Percentiles rank a stretch among this genome's conserved stretches.
Evolutionary conservation across 2,888 invertebrate genomes (phyloP).

Genomic region (Pocota personata): DNA sequence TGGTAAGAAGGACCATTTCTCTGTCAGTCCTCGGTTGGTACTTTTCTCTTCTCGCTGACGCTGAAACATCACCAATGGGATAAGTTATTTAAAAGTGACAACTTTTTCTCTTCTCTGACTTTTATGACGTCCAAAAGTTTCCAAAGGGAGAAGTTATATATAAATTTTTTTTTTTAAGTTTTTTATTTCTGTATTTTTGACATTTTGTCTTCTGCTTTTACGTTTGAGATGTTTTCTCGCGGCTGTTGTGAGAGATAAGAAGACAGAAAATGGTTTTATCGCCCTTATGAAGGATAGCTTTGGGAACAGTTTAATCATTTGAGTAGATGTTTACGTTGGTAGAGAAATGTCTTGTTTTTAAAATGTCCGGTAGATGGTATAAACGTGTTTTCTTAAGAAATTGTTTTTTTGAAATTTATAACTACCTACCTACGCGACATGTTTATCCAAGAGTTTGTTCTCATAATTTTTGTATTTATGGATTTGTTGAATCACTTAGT

Average conservation of each 20-base stretch:
- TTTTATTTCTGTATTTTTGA: slow-evolving; percentile 14
- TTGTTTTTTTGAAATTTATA: background rate
- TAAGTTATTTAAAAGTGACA: slow-evolving; percentile 72
- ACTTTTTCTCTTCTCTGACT: slow-evolving; percentile 65
- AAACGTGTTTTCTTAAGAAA: background rate
- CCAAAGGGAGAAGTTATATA: slow-evolving; percentile 38
- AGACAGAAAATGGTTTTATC: slow-evolving; percentile 43
- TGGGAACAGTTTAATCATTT: slow-evolving; percentile 20
- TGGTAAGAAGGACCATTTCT: slow-evolving; percentile 3
- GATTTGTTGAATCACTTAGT: too few relatives aligned
- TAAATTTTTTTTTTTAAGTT: background rate
- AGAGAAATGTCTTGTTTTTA: background rate
- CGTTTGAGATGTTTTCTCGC: background rate
- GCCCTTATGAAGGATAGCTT: slow-evolving; percentile 16
- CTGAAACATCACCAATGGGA: slow-evolving; percentile 64
- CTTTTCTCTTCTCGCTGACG: background rate
- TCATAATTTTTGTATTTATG: too few relatives aligned
- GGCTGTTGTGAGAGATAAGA: slow-evolving; percentile 12
- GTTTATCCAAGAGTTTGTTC: background rate
- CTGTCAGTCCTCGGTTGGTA: background rate
- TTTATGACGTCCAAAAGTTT: slow-evolving; percentile 69
- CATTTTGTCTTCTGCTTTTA: background rate
- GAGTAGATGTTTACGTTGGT: background rate
- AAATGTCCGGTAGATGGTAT: background rate
- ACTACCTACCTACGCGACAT: background rate